A percentile compares a stretch with the other conserved stretches of the same genome.
These are phyloP conservation scores for Hydrolagus affinis DNA, from an alignment of 2,113 vertebrate species.

Conservation along the genomic window DNA sequence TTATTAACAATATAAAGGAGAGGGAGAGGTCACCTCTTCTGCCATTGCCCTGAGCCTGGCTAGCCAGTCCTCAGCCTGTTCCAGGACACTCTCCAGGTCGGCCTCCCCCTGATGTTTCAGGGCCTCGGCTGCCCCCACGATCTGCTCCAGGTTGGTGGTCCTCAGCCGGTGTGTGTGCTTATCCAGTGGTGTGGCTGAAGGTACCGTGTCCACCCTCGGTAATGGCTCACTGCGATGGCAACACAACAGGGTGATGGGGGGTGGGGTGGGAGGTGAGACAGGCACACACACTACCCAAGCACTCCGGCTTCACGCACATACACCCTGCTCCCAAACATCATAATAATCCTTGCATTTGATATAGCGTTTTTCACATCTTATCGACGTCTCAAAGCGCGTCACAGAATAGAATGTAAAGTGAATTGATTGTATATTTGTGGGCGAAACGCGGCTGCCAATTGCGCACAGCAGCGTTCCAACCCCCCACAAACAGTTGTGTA, in stretches of 20 bases:
- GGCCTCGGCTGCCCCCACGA: slow-evolving; percentile 54
- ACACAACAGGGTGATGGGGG: background rate
- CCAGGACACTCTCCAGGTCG: slow-evolving; percentile 54
- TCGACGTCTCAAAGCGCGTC: no score
- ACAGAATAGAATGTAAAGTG: no score
- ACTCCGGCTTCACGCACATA: background rate
- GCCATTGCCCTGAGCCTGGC: slow-evolving; percentile 60
- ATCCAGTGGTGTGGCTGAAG: slow-evolving; percentile 73
- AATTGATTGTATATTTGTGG: no score
- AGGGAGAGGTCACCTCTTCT: slow-evolving; percentile 65
- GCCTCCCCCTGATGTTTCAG: slow-evolving; percentile 61
- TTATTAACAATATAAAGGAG: slow-evolving; percentile 39
- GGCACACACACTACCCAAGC: background rate
- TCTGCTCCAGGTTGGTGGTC: slow-evolving; percentile 64
- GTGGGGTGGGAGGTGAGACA: no score
- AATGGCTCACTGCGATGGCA: slow-evolving; percentile 58
- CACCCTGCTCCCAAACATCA: no score
- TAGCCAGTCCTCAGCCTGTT: slow-evolving; percentile 86
- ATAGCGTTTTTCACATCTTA: no score
- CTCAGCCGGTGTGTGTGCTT: slow-evolving; percentile 64
- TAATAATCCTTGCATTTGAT: no score
- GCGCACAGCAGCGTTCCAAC: no score
- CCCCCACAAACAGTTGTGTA: no score
- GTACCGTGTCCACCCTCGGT: slow-evolving; percentile 48
- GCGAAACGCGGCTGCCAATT: no score